Evolutionary conservation across 2,113 vertebrate genomes (phyloP), one percentile per base, ranked within the genome.

Genomic region (Potamarius usumacintae): DNA sequence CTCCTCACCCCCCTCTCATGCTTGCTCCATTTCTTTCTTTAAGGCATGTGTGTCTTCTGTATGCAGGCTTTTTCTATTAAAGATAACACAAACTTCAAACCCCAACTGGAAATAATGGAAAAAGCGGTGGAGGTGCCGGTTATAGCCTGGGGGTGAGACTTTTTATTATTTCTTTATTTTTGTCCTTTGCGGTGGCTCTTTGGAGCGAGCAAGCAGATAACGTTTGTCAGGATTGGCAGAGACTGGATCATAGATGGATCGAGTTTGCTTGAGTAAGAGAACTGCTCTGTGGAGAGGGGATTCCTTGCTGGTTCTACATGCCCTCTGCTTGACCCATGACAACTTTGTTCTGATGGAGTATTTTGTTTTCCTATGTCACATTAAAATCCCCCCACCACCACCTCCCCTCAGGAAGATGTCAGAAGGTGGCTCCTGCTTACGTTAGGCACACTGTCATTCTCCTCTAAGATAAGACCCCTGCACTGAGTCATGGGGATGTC

Each of bases 401-500:
- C 74, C 86, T 58, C 79, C 79, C 87, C 53, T 57, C 79, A 85
- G 76, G 76, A 87, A 71, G 55, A 83, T 89, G 79, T 86, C 81
- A 88, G 76, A 88, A 84, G 67, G 63, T 11, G 20, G 52, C 88
- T 88, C 55, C 34, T 62, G 82, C 84, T 86, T 92, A 89, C 85
- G 89, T 92, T 89, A 85, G 78, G 62, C 78, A 55, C 77, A 60
- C 90, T 90, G 90, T 91, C 89, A 88, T 57, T 69, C 87, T 88
- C 79, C 86, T 65, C 60, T 82, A 58, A 88, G 89, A 88, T 88
- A 86, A 88, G 85, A 82, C 90, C 91, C 90, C 87, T 91, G 89
- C 91, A 91, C 88, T 84, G 90, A 93, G 92, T 89, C 90, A 50
- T 91, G 91, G 88, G 95, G 95, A 95, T 95, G 94, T 93, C 94